These are phyloP conservation scores for Eupeodes latifasciatus DNA, from an alignment of 2,888 invertebrate species.

Conservation along the genomic window DNA sequence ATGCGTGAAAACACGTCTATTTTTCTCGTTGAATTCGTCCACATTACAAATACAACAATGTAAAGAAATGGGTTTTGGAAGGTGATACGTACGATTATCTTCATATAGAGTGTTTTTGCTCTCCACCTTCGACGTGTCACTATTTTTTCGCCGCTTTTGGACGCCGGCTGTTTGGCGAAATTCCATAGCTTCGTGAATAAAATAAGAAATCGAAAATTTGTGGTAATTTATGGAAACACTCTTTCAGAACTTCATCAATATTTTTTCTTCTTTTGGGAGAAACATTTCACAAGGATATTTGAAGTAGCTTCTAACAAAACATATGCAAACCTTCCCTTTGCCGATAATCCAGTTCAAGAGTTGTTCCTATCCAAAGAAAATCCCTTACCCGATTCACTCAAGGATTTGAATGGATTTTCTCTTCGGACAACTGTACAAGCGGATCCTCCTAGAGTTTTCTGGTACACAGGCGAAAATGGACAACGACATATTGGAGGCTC, in stretches of 20 bases:
- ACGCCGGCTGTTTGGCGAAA: background rate
- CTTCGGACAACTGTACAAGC: conserved; percentile 21
- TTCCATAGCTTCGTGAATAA: background rate
- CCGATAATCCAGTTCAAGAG: conserved; percentile 18
- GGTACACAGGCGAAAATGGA: background rate
- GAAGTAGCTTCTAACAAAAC: background rate
- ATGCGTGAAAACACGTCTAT: too few relatives aligned
- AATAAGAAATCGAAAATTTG: conserved; percentile 2
- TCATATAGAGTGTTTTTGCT: too few relatives aligned
- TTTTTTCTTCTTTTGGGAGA: conserved; percentile 2
- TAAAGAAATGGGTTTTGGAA: too few relatives aligned
- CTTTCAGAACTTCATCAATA: background rate
- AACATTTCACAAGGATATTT: conserved; percentile 46
- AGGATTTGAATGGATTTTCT: conserved; percentile 39
- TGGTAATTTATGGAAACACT: conserved; percentile 16
- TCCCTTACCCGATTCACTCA: conserved; percentile 16
- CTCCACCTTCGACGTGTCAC: too few relatives aligned
- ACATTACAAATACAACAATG: too few relatives aligned
- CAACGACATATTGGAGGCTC: conserved; percentile 20
- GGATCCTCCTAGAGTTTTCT: conserved; percentile 22
- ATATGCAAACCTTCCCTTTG: conserved; percentile 29
- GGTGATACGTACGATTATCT: too few relatives aligned
- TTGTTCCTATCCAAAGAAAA: background rate
- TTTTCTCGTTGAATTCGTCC: too few relatives aligned
- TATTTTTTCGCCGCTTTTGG: too few relatives aligned